Conservation (phyloP, 2,888 invertebrate species). For the Nomada goodeniana region DNA sequence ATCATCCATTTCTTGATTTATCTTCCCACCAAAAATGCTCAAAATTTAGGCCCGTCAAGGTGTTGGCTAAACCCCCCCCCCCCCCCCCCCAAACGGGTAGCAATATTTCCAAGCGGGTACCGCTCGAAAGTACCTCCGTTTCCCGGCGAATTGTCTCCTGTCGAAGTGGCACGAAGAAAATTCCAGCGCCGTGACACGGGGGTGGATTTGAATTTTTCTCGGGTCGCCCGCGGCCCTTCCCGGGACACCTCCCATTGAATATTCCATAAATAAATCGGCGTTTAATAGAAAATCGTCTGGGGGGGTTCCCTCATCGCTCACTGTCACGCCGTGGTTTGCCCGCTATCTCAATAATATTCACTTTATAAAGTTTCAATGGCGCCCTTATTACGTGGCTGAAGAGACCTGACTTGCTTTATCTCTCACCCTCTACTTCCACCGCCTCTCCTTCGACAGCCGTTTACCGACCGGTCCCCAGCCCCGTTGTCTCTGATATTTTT, state of each 20-base stretch:
- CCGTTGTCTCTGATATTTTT: not conserved
- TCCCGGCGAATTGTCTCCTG: constrained; percentile 7
- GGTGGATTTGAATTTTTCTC: constrained; percentile 79
- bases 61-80: too few species aligned
- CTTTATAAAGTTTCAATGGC: constrained; percentile 81
- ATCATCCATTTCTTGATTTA: too few species aligned
- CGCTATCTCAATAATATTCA: constrained; percentile 82
- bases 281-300: constrained; percentile 81
- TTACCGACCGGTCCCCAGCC: not conserved
- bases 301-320: constrained; percentile 78
- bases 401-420: constrained; percentile 1
- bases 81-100: not conserved
- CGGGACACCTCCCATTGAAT: constrained; percentile 77
- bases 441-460: not conserved
- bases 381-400: constrained; percentile 71
- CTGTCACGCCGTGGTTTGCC: constrained; percentile 72
- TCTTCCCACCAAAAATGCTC: too few species aligned
- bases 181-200: constrained; percentile 29
- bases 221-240: constrained; percentile 44
- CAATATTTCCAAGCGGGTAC: not conserved
- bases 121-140: not conserved
- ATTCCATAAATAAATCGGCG: constrained; percentile 83
- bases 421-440: constrained; percentile 4
- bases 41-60: too few species aligned
- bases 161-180: constrained; percentile 49